Evolutionary conservation across 2,888 invertebrate genomes (phyloP).

Genomic region (Microchrysa polita): DNA sequence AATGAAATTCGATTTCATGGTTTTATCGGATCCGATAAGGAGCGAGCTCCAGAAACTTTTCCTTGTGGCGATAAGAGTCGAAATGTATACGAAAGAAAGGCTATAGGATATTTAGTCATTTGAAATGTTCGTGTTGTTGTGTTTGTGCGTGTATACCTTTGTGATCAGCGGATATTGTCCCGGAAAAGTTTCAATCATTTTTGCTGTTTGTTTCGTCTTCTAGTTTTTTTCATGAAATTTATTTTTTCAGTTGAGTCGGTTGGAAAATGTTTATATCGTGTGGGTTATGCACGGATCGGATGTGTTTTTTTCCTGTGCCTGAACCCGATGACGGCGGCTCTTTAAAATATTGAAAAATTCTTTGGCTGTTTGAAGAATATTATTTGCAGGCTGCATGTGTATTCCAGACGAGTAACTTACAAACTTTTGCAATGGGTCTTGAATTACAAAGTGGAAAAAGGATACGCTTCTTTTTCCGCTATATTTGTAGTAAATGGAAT

Average conservation of each 20-base stretch:
- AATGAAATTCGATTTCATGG: conserved; percentile 22
- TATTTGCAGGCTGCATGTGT: conserved; percentile 1
- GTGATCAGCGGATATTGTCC: background rate
- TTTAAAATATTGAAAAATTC: conserved; percentile 11
- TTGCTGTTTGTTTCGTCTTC: background rate
- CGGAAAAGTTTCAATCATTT: background rate
- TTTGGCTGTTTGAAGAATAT: background rate
- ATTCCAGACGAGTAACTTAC: background rate
- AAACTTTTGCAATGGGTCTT: background rate
- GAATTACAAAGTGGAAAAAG: background rate
- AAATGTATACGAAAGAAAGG: too few relatives aligned
- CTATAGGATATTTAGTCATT: background rate
- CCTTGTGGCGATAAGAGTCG: background rate
- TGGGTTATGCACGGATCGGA: too few relatives aligned
- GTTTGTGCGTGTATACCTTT: too few relatives aligned
- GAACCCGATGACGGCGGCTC: background rate
- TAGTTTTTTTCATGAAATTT: too few relatives aligned
- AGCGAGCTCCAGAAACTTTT: conserved; percentile 7
- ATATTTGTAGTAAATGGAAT: too few relatives aligned
- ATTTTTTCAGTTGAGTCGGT: too few relatives aligned
- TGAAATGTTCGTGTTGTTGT: too few relatives aligned
- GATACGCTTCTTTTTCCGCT: background rate
- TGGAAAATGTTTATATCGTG: too few relatives aligned
- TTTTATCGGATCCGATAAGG: conserved; percentile 4
- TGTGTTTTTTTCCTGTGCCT: background rate